A percentile compares a stretch with the other conserved stretches of the same genome.
These are phyloP conservation scores for Sakesphorus luctuosus DNA, from an alignment of 2,113 vertebrate genomes.

Conservation along the genomic window DNA sequence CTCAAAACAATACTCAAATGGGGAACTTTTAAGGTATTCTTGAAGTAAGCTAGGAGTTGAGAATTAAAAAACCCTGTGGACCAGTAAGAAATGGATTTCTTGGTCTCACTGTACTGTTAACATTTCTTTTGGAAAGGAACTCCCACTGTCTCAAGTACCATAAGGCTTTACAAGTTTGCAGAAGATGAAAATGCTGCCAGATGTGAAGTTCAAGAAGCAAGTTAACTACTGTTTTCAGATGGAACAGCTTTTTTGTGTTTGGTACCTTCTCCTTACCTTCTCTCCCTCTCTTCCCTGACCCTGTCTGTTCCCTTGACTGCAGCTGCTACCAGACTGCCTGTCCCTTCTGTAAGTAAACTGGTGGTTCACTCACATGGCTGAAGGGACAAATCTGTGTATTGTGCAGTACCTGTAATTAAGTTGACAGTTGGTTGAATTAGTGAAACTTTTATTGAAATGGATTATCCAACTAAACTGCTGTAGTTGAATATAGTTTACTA, in stretches of 20 bases:
- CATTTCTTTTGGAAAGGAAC: slow-evolving; percentile 67
- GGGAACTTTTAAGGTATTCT: neutral
- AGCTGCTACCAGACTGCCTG: neutral
- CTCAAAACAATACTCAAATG: neutral
- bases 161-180: slow-evolving; percentile 76
- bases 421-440: neutral
- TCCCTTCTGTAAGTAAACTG: neutral
- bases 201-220: slow-evolving; percentile 72
- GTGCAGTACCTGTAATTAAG: neutral
- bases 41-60: slow-evolving; percentile 34
- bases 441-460: neutral
- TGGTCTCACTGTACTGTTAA: slow-evolving; percentile 73
- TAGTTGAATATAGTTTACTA: neutral
- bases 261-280: neutral
- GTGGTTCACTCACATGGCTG: neutral
- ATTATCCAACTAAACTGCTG: neutral
- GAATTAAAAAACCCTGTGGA: slow-evolving; percentile 50
- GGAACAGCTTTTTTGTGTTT: slow-evolving; percentile 12
- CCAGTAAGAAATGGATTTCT: slow-evolving; percentile 63
- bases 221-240: slow-evolving; percentile 64
- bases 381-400: neutral
- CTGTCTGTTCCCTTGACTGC: neutral
- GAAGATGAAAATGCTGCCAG: slow-evolving; percentile 79
- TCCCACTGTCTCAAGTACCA: slow-evolving; percentile 68
- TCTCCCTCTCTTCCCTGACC: neutral